Percentiles rank a stretch among this genome's conserved stretches.
Evolutionary conservation across 2,797 vertebrate genomes (phyloP).

Genomic region (Valencia hispanica): DNA sequence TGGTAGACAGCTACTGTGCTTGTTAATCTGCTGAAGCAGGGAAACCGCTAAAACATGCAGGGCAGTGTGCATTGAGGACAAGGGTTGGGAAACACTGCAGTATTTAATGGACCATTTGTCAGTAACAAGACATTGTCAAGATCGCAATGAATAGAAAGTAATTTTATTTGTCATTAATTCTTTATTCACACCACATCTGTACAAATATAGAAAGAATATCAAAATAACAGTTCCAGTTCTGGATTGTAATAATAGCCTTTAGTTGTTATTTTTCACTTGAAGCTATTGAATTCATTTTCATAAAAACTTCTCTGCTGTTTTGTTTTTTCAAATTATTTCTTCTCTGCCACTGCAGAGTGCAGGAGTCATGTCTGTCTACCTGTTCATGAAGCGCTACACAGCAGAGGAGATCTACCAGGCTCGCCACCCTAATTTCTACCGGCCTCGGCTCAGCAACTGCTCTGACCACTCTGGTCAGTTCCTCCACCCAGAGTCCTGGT

Average conservation of each 20-base stretch:
- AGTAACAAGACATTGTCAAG: not conserved
- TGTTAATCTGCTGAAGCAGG: too few relatives aligned
- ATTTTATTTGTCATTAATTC: not conserved
- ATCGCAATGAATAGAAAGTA: not conserved
- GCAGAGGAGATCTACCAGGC: constrained; percentile 88
- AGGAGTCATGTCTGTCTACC: constrained; percentile 91
- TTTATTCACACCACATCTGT: not conserved
- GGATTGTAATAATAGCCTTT: too few relatives aligned
- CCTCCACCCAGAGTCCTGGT: constrained; percentile 89
- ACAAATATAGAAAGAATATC: not conserved
- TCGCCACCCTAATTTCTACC: constrained; percentile 84
- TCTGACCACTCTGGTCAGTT: constrained; percentile 91
- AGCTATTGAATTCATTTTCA: not conserved
- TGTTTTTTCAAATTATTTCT: not conserved
- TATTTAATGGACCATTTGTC: not conserved
- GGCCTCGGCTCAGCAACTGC: constrained; percentile 90
- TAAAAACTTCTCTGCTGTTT: not conserved
- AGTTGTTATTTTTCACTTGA: too few relatives aligned
- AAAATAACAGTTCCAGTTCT: not conserved
- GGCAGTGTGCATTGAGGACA: too few relatives aligned
- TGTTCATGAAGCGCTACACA: constrained; percentile 89
- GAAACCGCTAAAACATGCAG: too few relatives aligned
- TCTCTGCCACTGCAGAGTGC: constrained; percentile 78
- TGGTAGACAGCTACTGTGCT: too few relatives aligned
- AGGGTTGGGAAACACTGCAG: too few relatives aligned